Base-by-base conservation (phyloP, 2,888 invertebrate genomes). In the Drosophila paramelanica region DNA sequence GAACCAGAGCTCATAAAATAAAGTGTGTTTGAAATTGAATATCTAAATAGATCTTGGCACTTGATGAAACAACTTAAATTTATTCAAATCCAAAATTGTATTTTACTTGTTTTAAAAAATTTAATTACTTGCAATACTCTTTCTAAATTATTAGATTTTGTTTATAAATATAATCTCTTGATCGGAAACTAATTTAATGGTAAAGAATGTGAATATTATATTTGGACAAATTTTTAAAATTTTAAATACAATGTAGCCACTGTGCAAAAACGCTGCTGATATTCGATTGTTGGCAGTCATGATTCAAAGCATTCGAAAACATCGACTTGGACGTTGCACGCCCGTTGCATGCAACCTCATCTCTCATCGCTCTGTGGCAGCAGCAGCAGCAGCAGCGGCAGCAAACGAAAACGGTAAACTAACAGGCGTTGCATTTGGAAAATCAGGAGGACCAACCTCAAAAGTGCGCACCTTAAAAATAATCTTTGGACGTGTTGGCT, bases 401-500 rank as follows among this genome's bases (percentile, higher is more conserved):
- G 53, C 62, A 65, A 75, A 56, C 69, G 65, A 88, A 84, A 89
- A 87, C 87, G 82, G 88, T 87, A 87, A 89, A 87, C 89, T 69
- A 88, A 89, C 87, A 88, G 84, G 88, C 89, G 85, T 87, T 89
- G 84, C 87, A 80, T 83, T 87, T 78, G 87, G 87, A 89, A 87
- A 89, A 81, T 79, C 87, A 83, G 87, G 79, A 87, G 89, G 89
- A 87, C 87, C 89, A 85, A 85, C 85, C 85, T 89, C 89, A 84
- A 89, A 85, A 85, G 89, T 89, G 85, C 85, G 88, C 85, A 85
- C 85, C 85, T 85, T 84, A 89, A 85, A 89, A 88, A 84, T 88
- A 88, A 84, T 83, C 83, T 88, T 71, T 74, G 88, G 80, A 86
- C 79, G 79, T 79, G 73, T 86, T 80, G 81, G 80, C 77, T 88